Evolutionary conservation across 2,888 invertebrate species (phyloP).

Genomic region (Latrodectus elegans): DNA sequence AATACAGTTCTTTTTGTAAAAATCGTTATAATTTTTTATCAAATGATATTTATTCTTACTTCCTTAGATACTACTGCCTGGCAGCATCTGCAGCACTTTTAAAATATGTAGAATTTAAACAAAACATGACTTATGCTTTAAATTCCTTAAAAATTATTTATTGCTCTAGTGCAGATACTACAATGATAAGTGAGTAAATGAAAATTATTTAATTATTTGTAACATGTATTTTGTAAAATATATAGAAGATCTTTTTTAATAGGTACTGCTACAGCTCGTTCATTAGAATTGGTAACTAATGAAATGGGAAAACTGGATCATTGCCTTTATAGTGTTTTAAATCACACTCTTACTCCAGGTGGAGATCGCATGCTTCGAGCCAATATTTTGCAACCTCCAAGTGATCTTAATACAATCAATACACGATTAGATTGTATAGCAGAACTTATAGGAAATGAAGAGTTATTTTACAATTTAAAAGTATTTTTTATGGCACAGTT

Average conservation of each 20-base stretch:
- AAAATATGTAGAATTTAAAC: slow-evolving; percentile 87
- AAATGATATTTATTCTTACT: neutral
- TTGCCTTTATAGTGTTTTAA: slow-evolving; percentile 81
- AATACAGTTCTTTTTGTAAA: too few species aligned
- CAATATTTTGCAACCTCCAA: slow-evolving; percentile 81
- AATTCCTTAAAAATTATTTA: slow-evolving; percentile 87
- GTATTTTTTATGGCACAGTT: slow-evolving; percentile 74
- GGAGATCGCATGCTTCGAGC: slow-evolving; percentile 79
- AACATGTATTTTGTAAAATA: neutral
- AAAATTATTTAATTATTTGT: neutral
- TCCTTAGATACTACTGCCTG: slow-evolving; percentile 86
- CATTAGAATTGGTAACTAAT: slow-evolving; percentile 79
- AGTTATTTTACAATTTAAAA: slow-evolving; percentile 81
- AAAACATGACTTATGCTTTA: slow-evolving; percentile 84
- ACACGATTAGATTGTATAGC: slow-evolving; percentile 84
- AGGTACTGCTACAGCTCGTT: slow-evolving; percentile 88
- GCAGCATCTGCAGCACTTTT: slow-evolving; percentile 89
- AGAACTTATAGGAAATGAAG: slow-evolving; percentile 83
- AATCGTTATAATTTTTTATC: neutral
- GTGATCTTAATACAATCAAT: slow-evolving; percentile 81
- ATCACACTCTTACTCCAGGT: slow-evolving; percentile 82
- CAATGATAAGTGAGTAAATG: slow-evolving; percentile 83
- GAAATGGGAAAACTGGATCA: slow-evolving; percentile 75
- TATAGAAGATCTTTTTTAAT: slow-evolving; percentile 17
- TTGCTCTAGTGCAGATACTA: slow-evolving; percentile 86